A percentile compares a stretch with the other conserved stretches of the same genome.
Conservation (phyloP, 2,888 invertebrate genomes). For the Apamea epomidion region DNA sequence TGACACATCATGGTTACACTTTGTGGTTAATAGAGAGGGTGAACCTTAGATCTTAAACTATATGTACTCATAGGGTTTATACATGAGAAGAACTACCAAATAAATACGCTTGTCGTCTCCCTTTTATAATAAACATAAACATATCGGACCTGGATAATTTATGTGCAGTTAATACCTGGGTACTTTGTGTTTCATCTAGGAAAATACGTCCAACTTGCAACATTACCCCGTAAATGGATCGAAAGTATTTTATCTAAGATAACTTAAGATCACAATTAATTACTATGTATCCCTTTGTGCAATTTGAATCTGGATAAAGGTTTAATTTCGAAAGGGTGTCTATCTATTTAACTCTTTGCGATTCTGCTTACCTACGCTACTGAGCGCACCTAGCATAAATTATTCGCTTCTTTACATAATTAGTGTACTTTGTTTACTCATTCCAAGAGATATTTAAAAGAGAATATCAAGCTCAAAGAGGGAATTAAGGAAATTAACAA, state of each 20-base stretch:
- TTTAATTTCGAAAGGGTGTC: conserved; percentile 23
- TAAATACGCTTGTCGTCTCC: neutral
- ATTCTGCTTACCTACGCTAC: conserved; percentile 30
- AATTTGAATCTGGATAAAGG: conserved; percentile 8
- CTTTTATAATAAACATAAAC: neutral
- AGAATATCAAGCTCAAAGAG: conserved; percentile 43
- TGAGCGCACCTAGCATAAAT: conserved; percentile 38
- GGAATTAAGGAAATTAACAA: conserved; percentile 31
- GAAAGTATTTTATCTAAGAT: neutral
- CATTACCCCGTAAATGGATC: neutral
- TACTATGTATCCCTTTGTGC: neutral
- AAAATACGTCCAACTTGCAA: neutral
- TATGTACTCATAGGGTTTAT: neutral
- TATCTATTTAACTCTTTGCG: conserved; percentile 28
- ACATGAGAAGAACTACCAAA: neutral
- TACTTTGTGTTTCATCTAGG: neutral
- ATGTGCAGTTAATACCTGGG: neutral
- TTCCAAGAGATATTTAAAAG: conserved; percentile 39
- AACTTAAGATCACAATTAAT: conserved; percentile 8
- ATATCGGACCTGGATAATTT: neutral
- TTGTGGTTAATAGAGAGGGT: neutral
- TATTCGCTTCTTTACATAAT: conserved; percentile 49
- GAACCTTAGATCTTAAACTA: neutral
- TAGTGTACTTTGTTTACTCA: conserved; percentile 45
- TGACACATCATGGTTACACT: too few species aligned